Conservation (phyloP, 2,113 vertebrate species). For the Sylvicapra grimmia region DNA sequence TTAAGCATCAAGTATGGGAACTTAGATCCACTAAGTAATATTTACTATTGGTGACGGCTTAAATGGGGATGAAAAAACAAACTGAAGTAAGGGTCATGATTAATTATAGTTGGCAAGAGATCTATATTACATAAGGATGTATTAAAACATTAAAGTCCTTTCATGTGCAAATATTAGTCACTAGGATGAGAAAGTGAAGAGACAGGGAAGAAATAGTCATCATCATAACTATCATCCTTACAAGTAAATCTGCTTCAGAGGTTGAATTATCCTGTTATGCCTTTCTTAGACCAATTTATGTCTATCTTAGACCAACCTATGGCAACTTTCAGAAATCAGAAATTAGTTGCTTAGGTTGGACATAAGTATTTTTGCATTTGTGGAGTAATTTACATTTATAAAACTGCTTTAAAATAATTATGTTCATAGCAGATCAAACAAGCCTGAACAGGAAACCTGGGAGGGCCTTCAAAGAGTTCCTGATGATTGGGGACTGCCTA, state of each 20-base stretch:
- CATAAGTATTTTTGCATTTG: constrained; percentile 24
- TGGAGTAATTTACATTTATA: constrained; percentile 42
- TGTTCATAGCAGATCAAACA: constrained; percentile 55
- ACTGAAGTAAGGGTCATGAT: constrained; percentile 21
- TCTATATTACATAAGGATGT: not conserved
- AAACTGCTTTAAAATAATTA: constrained; percentile 40
- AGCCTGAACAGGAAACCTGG: constrained; percentile 28
- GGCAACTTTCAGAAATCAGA: not conserved
- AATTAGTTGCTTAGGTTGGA: constrained; percentile 13
- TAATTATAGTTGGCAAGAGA: constrained; percentile 18
- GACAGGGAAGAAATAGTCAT: constrained; percentile 29
- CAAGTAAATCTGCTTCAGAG: constrained; percentile 38
- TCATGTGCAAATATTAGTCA: constrained; percentile 31
- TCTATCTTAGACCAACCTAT: constrained; percentile 2
- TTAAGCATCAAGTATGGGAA: not conserved
- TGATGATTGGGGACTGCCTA: constrained; percentile 9
- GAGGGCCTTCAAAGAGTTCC: constrained; percentile 53
- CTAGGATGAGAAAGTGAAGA: constrained; percentile 1
- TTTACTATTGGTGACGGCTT: not conserved
- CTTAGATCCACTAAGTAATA: not conserved
- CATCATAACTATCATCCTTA: not conserved
- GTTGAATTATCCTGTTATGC: constrained; percentile 4
- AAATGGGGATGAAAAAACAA: not conserved
- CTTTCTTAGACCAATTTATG: not conserved
- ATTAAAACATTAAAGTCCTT: constrained; percentile 19